phyloP scores from a whole-genome alignment of 2,113 vertebrate genomes.

The Gavia stellata region DNA sequence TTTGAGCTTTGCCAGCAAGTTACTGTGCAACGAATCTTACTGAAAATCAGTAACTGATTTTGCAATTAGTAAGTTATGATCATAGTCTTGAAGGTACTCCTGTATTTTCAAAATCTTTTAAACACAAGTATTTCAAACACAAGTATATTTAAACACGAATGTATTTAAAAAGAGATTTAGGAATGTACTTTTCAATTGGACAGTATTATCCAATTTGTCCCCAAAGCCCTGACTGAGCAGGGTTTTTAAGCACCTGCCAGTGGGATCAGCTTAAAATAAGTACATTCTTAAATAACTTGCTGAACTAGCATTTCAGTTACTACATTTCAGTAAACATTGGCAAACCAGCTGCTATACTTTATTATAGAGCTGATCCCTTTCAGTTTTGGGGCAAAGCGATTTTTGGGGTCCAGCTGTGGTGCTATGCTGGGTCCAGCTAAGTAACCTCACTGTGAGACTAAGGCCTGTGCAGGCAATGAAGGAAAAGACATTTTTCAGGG shows the following conservation, averaged over 20 bases:
- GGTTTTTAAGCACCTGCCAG: background rate
- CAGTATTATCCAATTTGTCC: background rate
- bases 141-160: background rate
- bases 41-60: background rate
- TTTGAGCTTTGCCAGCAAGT: background rate
- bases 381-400: background rate
- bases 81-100: background rate
- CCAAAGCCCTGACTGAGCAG: background rate
- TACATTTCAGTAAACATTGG: background rate
- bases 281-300: background rate
- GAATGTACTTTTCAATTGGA: background rate
- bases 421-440: background rate
- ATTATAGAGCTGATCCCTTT: background rate
- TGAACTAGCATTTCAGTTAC: background rate
- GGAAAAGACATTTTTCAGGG: background rate
- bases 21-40: background rate
- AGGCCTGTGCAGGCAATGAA: background rate
- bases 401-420: rapidly evolving
- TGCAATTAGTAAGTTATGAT: background rate
- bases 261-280: background rate
- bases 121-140: background rate
- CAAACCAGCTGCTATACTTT: background rate
- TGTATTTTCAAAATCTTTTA: background rate
- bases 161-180: background rate
- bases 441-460: background rate